These are phyloP conservation scores for Reticulitermes speratus DNA, from an alignment of 1,140 invertebrate species.

Conservation along the genomic window DNA sequence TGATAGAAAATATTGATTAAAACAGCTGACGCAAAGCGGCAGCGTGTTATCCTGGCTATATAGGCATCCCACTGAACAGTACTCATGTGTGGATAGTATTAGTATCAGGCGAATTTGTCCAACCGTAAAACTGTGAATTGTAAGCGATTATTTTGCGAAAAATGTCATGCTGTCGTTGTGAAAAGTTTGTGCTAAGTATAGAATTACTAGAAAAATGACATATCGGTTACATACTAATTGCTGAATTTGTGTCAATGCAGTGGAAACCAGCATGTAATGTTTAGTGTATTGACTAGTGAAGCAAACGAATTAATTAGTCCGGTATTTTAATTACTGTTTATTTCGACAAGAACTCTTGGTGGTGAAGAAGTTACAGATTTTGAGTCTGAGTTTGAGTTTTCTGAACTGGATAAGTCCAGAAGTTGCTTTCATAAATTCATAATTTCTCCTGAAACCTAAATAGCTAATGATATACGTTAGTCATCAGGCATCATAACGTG, in stretches of 20 bases:
- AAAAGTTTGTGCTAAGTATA: background rate
- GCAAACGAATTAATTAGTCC: background rate
- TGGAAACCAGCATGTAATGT: background rate
- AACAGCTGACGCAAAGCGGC: constrained; percentile 5
- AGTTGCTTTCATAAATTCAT: background rate
- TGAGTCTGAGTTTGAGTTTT: background rate
- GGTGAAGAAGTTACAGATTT: background rate
- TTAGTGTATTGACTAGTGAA: background rate
- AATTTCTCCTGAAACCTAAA: background rate
- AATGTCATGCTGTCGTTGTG: background rate
- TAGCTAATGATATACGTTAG: too few relatives aligned
- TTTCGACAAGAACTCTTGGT: background rate
- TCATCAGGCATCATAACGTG: too few relatives aligned
- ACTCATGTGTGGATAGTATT: background rate
- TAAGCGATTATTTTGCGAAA: background rate
- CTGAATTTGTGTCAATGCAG: background rate
- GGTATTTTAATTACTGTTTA: background rate
- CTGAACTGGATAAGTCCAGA: background rate
- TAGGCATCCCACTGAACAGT: background rate
- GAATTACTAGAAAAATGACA: background rate
- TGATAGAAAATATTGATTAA: background rate
- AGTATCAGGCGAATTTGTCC: background rate
- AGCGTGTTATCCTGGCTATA: background rate
- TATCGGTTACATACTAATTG: background rate
- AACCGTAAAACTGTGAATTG: background rate